A percentile compares a stretch with the other conserved stretches of the same genome.
These are phyloP conservation scores for Dendrocopos noguchii DNA, from an alignment of 2,113 vertebrate genomes.

Conservation along the genomic window DNA sequence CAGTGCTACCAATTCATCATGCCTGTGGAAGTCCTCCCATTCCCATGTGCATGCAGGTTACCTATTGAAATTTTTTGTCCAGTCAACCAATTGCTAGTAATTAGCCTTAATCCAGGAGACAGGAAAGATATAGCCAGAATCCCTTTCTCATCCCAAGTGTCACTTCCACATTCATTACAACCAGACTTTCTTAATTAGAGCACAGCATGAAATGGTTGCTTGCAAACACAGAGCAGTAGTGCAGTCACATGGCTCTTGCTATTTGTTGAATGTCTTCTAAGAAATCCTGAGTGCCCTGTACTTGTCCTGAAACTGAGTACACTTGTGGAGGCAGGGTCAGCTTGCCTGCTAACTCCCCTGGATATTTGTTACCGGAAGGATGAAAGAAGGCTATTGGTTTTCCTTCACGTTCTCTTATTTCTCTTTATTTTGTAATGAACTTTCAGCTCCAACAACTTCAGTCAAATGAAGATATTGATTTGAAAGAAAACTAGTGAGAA, in stretches of 20 bases:
- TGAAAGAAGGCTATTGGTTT: background rate
- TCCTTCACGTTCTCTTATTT: background rate
- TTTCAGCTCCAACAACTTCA: background rate
- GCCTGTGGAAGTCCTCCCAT: background rate
- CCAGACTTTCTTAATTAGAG: background rate
- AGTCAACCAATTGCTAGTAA: background rate
- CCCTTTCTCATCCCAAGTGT: background rate
- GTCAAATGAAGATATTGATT: background rate
- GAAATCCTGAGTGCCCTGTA: background rate
- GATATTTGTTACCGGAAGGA: background rate
- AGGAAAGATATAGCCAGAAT: background rate
- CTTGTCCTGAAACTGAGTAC: background rate
- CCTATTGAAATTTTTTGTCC: background rate
- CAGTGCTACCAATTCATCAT: background rate
- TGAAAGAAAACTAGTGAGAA: background rate
- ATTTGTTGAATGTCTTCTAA: background rate
- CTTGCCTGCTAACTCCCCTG: rapidly evolving
- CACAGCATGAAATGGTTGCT: background rate
- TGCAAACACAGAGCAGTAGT: background rate
- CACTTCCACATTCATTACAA: background rate
- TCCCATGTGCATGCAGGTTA: background rate
- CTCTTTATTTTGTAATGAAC: background rate
- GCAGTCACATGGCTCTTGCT: background rate
- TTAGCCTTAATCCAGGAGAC: background rate
- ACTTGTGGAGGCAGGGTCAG: background rate